Base-by-base conservation (phyloP, 2,113 vertebrate species). In the Notothenia rossii region DNA sequence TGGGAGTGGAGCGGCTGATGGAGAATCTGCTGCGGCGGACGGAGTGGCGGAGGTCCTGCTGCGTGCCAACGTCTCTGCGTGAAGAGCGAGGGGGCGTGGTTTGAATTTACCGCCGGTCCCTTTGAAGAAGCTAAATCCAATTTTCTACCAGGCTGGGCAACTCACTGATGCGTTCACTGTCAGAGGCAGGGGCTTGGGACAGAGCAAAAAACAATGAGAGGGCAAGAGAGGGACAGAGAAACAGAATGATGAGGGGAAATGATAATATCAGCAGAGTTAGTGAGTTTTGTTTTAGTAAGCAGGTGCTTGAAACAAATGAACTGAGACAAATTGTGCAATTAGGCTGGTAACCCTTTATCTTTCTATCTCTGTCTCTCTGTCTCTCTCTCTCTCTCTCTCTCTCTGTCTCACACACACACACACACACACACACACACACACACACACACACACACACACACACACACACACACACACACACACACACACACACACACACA, bases 61-160 rank as follows among this genome's bases (percentile, higher is more conserved):
- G 59, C 72, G 79, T 45, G 61, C 15, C 72, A 50, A 85, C 88
- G 88, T 88, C 66, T 78, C 53, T 8, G 29, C 55, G 56, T 15
- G 29, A 14, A 9, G 53, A 8, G 3, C 0, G 63, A 29, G 46
- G 83, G 75, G 76, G 86, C 63, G 82, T 83, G 78, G 81, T 63
- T 10, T 75, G 1, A 7, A 2, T 11, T 10, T 18, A 68, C 11
- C 43, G 63, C 76, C 77, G 86, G 72, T 77, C 58, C 64, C 91
- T 90, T 91, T 88, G 91, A 85, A 68, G 51, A 29, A 49, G 36
- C 54, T 73, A 85, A 92, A 94, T 93, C 88, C 77, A 40, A 81
- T 93, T 88, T 93, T 89, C 89, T 86, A 83, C 3, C 46, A 69
- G 82, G 71, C 43, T 86, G 66, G n/a, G 75, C 80, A 51, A 81